These are phyloP conservation scores for Chelonia mydas DNA, from an alignment of 2,797 vertebrate species.

Conservation along the genomic window DNA sequence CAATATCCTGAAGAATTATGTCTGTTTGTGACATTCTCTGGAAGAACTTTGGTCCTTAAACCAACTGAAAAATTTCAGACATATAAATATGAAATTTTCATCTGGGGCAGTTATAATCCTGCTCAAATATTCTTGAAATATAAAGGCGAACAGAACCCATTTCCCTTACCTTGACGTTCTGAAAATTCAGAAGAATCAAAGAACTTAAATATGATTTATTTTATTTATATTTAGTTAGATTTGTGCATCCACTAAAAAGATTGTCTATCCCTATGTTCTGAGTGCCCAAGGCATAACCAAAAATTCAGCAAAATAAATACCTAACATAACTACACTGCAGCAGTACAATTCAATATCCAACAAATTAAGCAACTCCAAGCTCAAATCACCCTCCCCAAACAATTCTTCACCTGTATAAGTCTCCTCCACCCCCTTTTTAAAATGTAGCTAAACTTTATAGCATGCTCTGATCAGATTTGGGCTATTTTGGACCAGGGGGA, in stretches of 20 bases:
- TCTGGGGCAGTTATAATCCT: constrained; percentile 4
- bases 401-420: neutral
- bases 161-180: constrained; percentile 45
- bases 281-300: constrained; percentile 25
- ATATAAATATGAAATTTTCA: neutral
- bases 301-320: constrained; percentile 22
- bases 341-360: neutral
- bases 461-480: neutral
- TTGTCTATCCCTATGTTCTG: constrained; percentile 27
- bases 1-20: neutral
- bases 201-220: constrained; percentile 32
- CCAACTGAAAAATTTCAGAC: neutral
- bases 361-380: neutral
- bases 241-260: constrained; percentile 22
- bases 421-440: neutral
- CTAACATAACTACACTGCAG: neutral
- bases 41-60: neutral
- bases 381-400: neutral
- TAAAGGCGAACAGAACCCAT: neutral
- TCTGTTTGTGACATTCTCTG: neutral
- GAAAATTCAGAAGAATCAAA: constrained; percentile 43
- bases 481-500: neutral
- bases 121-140: neutral
- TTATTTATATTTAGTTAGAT: constrained; percentile 30
- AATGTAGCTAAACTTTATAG: neutral